These are phyloP conservation scores for Lanistes nyassanus DNA, from an alignment of 1,140 invertebrate species.

Conservation along the genomic window DNA sequence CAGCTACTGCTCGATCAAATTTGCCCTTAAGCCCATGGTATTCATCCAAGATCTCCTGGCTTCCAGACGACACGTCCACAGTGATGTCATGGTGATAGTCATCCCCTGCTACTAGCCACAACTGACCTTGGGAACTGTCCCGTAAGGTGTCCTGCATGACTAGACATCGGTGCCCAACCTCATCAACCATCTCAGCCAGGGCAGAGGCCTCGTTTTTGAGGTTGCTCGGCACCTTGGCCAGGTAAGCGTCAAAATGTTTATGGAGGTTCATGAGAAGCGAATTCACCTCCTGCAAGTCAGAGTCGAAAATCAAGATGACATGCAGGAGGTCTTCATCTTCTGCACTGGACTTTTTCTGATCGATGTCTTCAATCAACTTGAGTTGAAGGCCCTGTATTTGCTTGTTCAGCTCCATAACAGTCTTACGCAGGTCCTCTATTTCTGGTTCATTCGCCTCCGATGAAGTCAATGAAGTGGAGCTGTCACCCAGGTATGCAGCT, in stretches of 20 bases:
- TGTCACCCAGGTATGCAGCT: constrained; percentile 39
- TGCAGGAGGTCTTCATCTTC: constrained; percentile 47
- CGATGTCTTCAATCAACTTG: constrained; percentile 27
- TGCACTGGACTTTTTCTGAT: background rate
- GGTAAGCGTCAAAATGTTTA: constrained; percentile 43
- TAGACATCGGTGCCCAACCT: constrained; percentile 47
- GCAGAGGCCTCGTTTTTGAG: constrained; percentile 29
- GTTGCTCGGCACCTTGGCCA: constrained; percentile 38
- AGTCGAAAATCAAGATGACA: constrained; percentile 45
- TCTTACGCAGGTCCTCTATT: constrained; percentile 43
- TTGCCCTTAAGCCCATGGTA: constrained; percentile 45
- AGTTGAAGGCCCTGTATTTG: constrained; percentile 43
- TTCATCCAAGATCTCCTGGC: constrained; percentile 48
- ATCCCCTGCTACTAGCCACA: background rate
- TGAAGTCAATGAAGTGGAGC: constrained; percentile 1
- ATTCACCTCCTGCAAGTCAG: constrained; percentile 53
- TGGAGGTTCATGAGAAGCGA: constrained; percentile 39
- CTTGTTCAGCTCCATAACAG: constrained; percentile 46
- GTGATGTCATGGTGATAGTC: constrained; percentile 35
- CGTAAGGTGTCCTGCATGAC: constrained; percentile 48
- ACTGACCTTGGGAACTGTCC: constrained; percentile 32
- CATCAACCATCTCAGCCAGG: constrained; percentile 45
- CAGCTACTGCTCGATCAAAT: constrained; percentile 44
- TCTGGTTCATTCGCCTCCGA: constrained; percentile 26
- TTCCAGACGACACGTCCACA: constrained; percentile 27